Evolutionary conservation across 2,888 invertebrate genomes (phyloP), one percentile per base, ranked within the genome.

Genomic region (Asteroscopus sphinx): DNA sequence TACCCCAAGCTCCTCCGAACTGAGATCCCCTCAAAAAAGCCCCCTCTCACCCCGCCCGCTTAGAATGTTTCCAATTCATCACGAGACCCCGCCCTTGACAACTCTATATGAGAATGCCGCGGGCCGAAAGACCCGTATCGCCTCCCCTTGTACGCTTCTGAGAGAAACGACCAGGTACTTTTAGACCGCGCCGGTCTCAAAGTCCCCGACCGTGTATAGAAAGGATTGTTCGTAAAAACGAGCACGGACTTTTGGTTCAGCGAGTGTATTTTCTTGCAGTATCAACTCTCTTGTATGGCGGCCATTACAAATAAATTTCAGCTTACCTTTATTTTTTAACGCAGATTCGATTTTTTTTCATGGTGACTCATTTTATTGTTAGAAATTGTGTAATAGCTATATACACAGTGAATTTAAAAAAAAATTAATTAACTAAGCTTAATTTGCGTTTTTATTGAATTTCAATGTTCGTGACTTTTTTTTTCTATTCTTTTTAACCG

Each of bases 11-110:
- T 79, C 77, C 87, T 85, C 82, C 73, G 84, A 83, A 77, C 81
- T 74, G 73, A 77, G 81, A 79, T 83, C 88, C 90, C 91, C 81
- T 86, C 85, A 90, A 91, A 91, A 87, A 85, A 75, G 83, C 88
- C 91, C 89, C 89, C 86, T 82, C 85, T 60, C 54, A 85, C 86
- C 84, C 77, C 88, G 82, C 87, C 91, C 86, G 87, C 88, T 87
- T 82, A 87, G 88, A 91, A 91, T 90, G 92, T 91, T 91, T 85
- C 90, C 92, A 93, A 95, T 95, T 92, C 94, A 94, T 94, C 94
- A 93, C 93, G 85, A 91, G 85, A 94, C 94, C 87, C 95, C 95
- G 95, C 95, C 95, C 94, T 93, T 95, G 94, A 95, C 95, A 95
- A 94, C 95, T 95, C 95, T 95, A 95, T 95, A 95, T 88, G 94